Base-by-base conservation (phyloP, 2,888 invertebrate genomes). In the Rutpela maculata region DNA sequence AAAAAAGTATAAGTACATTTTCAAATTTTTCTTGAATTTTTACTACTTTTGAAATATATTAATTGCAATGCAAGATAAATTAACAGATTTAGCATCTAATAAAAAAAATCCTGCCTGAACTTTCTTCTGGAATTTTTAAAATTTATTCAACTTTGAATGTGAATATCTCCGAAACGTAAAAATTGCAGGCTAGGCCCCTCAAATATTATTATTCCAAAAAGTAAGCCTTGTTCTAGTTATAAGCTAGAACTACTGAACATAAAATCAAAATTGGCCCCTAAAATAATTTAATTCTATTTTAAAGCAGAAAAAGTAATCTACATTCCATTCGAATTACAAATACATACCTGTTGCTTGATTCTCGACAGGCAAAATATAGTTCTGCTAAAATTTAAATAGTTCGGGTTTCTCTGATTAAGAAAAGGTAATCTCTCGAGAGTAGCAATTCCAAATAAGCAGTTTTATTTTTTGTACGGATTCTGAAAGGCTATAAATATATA, bases 381-480 rank as follows among this genome's bases (percentile, higher is more conserved):
- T 31, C n/a, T 12, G 15, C 18, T 19, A n/a, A 43, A 38, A 65
- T 65, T 65, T 65, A 65, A 65, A 43, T 38, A 43, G 12, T 31
- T 18, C 12, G 43, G 18, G 43, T 43, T 12, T 43, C 55, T 31
- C 26, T 56, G 50, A 55, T 67, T 67, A 50, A 67, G 67, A 18
- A 55, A 67, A 67, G 55, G 19, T 67, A 67, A 67, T 60, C 60
- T 70, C 62, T 12, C 43, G 50, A 63, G 60, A 63, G 12, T 38
- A 72, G 18, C 59, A 19, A 63, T 55, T 43, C 72, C 72, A 50
- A 62, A 63, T 57, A 70, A 74, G 67, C 59, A 63, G 80, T 79
- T 80, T n/a, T 76, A 81, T 85, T 85, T 86, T 85, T 85, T 85
- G 83, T 84, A 80, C 77, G 83, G 79, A 86, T 86, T 86, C 84